phyloP scores from a whole-genome alignment of 2,113 vertebrate species.

The Xiphophorus maculatus region DNA sequence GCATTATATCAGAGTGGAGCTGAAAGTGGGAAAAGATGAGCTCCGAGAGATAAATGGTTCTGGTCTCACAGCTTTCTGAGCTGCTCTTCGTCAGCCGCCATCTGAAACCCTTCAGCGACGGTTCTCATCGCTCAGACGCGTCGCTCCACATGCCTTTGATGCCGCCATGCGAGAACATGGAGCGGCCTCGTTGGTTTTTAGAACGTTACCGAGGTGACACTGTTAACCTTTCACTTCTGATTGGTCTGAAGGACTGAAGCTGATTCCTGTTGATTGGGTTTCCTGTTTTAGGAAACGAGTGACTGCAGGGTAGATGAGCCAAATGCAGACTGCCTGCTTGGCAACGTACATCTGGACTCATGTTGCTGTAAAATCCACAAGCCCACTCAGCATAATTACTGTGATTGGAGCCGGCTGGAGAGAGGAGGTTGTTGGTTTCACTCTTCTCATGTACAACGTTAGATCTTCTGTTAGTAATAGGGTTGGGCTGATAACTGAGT shows the following conservation, averaged over 20 bases:
- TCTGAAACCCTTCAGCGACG: slow-evolving; percentile 58
- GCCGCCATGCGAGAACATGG: slow-evolving; percentile 15
- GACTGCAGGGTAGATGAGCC: slow-evolving; percentile 43
- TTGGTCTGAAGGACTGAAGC: slow-evolving; percentile 14
- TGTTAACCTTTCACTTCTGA: slow-evolving; percentile 16
- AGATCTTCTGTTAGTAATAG: background rate
- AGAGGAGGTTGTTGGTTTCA: slow-evolving; percentile 18
- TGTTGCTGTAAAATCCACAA: slow-evolving; percentile 51
- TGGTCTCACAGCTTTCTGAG: slow-evolving; percentile 37
- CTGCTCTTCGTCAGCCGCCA: slow-evolving; percentile 53
- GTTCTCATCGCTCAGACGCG: slow-evolving; percentile 29
- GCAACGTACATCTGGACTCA: slow-evolving; percentile 42
- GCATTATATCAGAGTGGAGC: slow-evolving; percentile 1
- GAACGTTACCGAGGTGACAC: slow-evolving; percentile 24
- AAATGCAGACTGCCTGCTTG: slow-evolving; percentile 68
- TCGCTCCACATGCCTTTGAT: slow-evolving; percentile 56
- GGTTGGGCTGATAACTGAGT: background rate
- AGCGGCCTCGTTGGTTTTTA: slow-evolving; percentile 14
- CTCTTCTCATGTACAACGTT: background rate
- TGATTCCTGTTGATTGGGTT: background rate
- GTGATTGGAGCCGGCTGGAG: slow-evolving; percentile 55
- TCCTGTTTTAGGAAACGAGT: slow-evolving; percentile 38
- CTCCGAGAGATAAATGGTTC: slow-evolving; percentile 26
- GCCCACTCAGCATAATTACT: slow-evolving; percentile 39
- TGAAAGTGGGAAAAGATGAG: background rate